Evolutionary conservation across 2,888 invertebrate genomes (phyloP), one percentile per base, ranked within the genome.

Genomic region (Mythimna lalbum): DNA sequence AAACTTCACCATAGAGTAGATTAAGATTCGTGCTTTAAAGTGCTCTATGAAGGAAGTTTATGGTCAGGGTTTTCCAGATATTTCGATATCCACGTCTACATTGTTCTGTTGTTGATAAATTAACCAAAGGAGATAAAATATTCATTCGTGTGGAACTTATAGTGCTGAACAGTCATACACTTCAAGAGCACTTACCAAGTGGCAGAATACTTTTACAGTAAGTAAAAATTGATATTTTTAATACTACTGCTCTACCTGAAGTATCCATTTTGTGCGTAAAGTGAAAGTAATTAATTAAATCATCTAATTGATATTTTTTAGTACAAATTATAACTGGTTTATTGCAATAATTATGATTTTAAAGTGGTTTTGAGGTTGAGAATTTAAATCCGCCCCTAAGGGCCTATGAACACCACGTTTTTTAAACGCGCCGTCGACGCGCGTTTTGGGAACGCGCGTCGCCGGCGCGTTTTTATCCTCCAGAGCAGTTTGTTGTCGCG

Each of bases 61-160:
- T 27, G 53, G 27, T 53, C 53, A 27, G 53, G 53, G 7, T 27
- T 53, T 53, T 53, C 53, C 53, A 53, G 53, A 52, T 12, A 14
- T 21, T 23, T 23, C 50, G 23, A 52, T 7, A 3, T 50, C n/a
- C n/a, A 50, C 4, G 21, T 52, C 5, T 50, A 3, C 21, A 21
- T 39, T 39, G 10, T 39, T 33, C 33, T 10, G 12, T 50, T 10
- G 4, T 50, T 12, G 21, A 21, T 50, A 50, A 33, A 2, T 27
- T 27, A 27, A 33, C 19, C 2, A 2, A 19, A 7, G 1, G 6
- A 2, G 19, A 9, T 21, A 52, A 52, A 52, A 23, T 12, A 21
- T 21, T 27, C 52, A 53, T 53, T 53, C 52, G 17, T 17, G 27
- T 53, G 53, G 17, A 19, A 53, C 19, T 27, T 27, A 19, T 7